A percentile compares a stretch with the other conserved stretches of the same genome.
These are phyloP conservation scores for Heterodera schachtii DNA, from an alignment of 1,140 invertebrate species.

Conservation along the genomic window DNA sequence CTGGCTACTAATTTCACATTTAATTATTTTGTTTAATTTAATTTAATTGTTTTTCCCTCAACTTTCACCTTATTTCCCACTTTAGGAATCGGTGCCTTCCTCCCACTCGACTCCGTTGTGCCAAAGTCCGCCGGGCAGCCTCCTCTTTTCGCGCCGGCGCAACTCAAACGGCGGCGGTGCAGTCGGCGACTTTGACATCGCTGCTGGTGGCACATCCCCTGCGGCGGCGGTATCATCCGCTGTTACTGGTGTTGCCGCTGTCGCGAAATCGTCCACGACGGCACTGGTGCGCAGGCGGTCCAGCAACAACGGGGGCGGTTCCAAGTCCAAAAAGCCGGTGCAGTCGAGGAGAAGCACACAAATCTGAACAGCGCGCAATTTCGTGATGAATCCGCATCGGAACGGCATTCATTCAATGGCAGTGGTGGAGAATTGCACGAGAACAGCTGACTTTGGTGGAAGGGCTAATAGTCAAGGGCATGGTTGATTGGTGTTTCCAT, in stretches of 20 bases:
- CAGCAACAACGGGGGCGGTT: conserved; percentile 10
- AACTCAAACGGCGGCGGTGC: conserved; percentile 25
- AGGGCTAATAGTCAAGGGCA: no score
- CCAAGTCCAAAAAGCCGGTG: conserved; percentile 22
- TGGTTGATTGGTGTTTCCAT: no score
- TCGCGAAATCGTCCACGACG: background rate
- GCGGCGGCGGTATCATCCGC: background rate
- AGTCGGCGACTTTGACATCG: background rate
- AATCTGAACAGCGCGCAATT: background rate
- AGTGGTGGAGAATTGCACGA: no score
- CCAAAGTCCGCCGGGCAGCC: conserved; percentile 25
- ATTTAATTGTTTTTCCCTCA: background rate
- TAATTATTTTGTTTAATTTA: background rate
- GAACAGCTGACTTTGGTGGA: no score
- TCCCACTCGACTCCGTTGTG: conserved; percentile 47
- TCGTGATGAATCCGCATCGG: no score
- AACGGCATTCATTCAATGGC: no score
- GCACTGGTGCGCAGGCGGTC: conserved; percentile 18
- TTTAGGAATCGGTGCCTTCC: conserved; percentile 34
- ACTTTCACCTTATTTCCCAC: background rate
- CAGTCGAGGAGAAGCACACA: conserved; percentile 29
- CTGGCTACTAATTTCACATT: no score
- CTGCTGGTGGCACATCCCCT: background rate
- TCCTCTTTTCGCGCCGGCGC: conserved; percentile 17
- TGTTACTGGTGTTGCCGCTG: no score